Evolutionary conservation across 2,113 vertebrate species (phyloP).

Genomic region (Alligator sinensis): DNA sequence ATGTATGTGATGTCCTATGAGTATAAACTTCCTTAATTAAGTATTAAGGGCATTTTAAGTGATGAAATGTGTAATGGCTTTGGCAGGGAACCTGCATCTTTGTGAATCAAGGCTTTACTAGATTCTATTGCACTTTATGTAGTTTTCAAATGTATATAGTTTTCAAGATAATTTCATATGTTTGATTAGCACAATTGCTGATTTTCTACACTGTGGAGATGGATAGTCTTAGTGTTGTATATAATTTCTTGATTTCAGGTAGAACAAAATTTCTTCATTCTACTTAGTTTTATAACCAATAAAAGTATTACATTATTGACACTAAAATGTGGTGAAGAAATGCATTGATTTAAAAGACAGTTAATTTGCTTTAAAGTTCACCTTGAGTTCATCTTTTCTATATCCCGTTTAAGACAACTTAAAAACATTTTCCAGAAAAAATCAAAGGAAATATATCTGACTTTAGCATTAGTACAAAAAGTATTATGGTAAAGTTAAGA

Average conservation of each 20-base stretch:
- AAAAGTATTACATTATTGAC: neutral
- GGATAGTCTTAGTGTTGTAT: neutral
- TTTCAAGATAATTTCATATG: neutral
- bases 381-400: neutral
- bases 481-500: neutral
- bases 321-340: neutral
- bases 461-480: neutral
- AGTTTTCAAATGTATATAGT: neutral
- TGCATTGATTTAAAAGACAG: neutral
- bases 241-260: neutral
- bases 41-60: neutral
- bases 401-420: neutral
- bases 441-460: neutral
- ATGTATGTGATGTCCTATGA: neutral
- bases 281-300: neutral
- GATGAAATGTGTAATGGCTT: neutral
- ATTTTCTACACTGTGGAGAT: neutral
- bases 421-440: neutral
- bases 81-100: too few species aligned
- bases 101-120: neutral
- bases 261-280: neutral
- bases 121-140: neutral
- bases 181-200: neutral
- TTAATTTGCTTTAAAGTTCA: neutral
- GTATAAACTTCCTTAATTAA: neutral